Evolutionary conservation across 1,140 invertebrate species (phyloP).

Genomic region (Steinernema khuongi): DNA sequence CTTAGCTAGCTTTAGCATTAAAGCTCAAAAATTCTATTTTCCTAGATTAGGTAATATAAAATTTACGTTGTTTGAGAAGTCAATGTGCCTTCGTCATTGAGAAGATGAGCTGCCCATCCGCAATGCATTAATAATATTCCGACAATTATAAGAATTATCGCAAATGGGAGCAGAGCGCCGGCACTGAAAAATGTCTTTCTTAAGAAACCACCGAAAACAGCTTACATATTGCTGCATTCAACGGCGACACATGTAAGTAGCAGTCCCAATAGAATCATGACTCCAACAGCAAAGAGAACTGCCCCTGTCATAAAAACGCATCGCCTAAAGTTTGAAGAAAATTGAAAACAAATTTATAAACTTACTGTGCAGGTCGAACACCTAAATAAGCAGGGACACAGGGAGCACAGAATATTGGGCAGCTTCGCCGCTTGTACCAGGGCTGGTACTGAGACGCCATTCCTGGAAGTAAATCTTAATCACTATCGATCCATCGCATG

Average conservation of each 20-base stretch:
- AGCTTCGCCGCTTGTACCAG: slow-evolving; percentile 49
- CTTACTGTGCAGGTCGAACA: slow-evolving; percentile 43
- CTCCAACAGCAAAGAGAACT: slow-evolving; percentile 50
- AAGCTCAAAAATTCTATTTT: slow-evolving; percentile 18
- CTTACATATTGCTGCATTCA: slow-evolving; percentile 50
- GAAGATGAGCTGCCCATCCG: slow-evolving; percentile 56
- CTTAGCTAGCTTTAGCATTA: background rate
- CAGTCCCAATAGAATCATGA: slow-evolving; percentile 51
- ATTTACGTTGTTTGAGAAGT: slow-evolving; percentile 44
- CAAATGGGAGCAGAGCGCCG: slow-evolving; percentile 49
- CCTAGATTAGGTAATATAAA: slow-evolving; percentile 21
- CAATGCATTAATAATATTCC: slow-evolving; percentile 56
- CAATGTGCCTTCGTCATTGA: slow-evolving; percentile 43
- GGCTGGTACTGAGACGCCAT: slow-evolving; percentile 48
- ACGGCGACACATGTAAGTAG: slow-evolving; percentile 54
- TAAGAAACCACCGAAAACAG: slow-evolving; percentile 7
- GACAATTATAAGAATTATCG: slow-evolving; percentile 54
- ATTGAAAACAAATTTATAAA: background rate
- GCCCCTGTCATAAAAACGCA: slow-evolving; percentile 51
- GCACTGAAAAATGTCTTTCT: slow-evolving; percentile 44
- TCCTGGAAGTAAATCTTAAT: background rate
- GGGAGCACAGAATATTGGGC: slow-evolving; percentile 55
- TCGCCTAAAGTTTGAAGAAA: slow-evolving; percentile 32
- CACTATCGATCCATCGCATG: background rate
- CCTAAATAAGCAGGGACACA: slow-evolving; percentile 52